phyloP scores from a whole-genome alignment of 2,888 invertebrate genomes.

The Esperia sulphurella region DNA sequence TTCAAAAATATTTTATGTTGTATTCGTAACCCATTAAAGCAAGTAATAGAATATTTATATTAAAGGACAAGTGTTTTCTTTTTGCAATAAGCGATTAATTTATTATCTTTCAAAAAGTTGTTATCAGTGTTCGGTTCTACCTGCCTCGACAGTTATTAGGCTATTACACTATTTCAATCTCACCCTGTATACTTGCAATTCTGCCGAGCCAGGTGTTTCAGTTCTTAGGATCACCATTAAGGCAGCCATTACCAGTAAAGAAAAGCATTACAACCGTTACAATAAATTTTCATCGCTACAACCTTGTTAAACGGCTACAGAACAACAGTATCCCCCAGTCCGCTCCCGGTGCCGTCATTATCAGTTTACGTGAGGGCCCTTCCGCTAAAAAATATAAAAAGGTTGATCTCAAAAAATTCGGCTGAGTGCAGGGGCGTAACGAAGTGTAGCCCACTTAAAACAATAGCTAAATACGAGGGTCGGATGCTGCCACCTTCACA shows the following conservation, averaged over 20 bases:
- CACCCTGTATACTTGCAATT: background rate
- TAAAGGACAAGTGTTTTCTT: too few relatives aligned
- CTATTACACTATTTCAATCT: too few relatives aligned
- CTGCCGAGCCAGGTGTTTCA: constrained; percentile 50
- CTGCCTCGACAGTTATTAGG: too few relatives aligned
- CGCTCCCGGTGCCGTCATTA: constrained; percentile 55
- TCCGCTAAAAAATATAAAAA: constrained; percentile 61
- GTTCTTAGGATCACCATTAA: constrained; percentile 57
- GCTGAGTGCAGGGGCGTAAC: constrained; percentile 70
- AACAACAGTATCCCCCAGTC: constrained; percentile 38
- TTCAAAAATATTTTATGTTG: too few relatives aligned
- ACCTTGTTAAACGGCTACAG: constrained; percentile 41
- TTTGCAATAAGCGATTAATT: too few relatives aligned
- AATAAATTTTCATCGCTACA: constrained; percentile 70
- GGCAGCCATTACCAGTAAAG: constrained; percentile 55
- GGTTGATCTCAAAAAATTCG: constrained; percentile 60
- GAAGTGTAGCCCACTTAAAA: constrained; percentile 76
- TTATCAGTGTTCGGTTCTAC: background rate
- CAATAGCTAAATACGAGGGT: constrained; percentile 75
- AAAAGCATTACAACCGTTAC: constrained; percentile 57
- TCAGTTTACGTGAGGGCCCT: constrained; percentile 71
- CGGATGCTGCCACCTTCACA: constrained; percentile 48
- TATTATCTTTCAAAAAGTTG: too few relatives aligned
- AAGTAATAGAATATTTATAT: too few relatives aligned
- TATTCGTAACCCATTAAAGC: too few relatives aligned